A percentile compares a stretch with the other conserved stretches of the same genome.
Conservation (phyloP, 2,888 invertebrate species). For the Ctena decussata region DNA sequence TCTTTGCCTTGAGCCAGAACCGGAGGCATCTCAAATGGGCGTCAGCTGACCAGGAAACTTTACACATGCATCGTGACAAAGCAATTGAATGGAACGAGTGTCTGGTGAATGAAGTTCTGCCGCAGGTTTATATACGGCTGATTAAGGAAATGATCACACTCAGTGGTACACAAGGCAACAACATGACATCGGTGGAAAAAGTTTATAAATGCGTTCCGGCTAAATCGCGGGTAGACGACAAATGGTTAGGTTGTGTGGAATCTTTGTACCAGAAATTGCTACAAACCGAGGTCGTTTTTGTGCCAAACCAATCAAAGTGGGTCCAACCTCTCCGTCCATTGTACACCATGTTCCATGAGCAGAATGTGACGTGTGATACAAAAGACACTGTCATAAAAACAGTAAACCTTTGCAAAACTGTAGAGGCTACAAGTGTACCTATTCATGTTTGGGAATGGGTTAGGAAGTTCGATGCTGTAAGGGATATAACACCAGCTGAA, state of each 20-base stretch:
- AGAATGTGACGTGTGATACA: neutral
- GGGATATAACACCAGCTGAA: neutral
- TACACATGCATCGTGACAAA: constrained; percentile 66
- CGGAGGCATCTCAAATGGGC: constrained; percentile 83
- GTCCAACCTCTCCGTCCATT: neutral
- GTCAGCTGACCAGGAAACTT: constrained; percentile 59
- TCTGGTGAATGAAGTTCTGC: constrained; percentile 76
- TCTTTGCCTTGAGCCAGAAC: constrained; percentile 82
- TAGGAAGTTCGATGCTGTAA: neutral
- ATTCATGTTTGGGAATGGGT: neutral
- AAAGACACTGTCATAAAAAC: neutral
- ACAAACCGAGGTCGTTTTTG: neutral
- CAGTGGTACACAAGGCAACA: neutral
- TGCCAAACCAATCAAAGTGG: neutral
- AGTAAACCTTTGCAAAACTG: neutral
- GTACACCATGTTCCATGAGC: neutral
- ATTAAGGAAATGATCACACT: constrained; percentile 56
- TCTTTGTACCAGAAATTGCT: neutral
- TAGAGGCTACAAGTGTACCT: neutral
- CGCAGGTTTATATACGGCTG: constrained; percentile 67
- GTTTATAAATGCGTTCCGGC: constrained; percentile 59
- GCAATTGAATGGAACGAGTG: constrained; percentile 80
- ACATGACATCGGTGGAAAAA: neutral
- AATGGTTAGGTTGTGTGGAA: constrained; percentile 69
- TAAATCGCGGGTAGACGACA: constrained; percentile 26